Evolutionary conservation across 2,113 vertebrate genomes (phyloP).

Genomic region (Cromileptes altivelis): DNA sequence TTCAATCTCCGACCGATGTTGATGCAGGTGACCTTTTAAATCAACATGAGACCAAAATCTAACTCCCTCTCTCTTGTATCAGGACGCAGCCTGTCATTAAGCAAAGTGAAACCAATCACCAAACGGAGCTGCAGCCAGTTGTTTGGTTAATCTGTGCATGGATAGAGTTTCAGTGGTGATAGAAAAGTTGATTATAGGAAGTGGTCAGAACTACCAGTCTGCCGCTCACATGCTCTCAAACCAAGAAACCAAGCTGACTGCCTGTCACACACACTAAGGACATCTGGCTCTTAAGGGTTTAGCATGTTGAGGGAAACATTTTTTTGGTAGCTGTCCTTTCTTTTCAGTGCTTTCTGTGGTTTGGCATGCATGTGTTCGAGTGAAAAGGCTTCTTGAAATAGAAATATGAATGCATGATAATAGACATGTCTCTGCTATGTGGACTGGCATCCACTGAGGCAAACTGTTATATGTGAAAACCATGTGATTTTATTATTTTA

Average conservation of each 20-base stretch:
- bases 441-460: neutral
- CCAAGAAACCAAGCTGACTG: conserved; percentile 8
- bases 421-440: neutral
- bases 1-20: conserved; percentile 44
- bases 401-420: conserved; percentile 1
- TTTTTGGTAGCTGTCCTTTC: conserved; percentile 25
- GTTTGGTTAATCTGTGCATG: conserved; percentile 30
- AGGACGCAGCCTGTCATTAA: conserved; percentile 33
- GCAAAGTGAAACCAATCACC: conserved; percentile 29
- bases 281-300: conserved; percentile 1
- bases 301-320: neutral
- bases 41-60: conserved; percentile 36
- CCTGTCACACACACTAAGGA: conserved; percentile 18
- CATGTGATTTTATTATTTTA: neutral
- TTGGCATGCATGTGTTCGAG: conserved; percentile 1
- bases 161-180: conserved; percentile 38
- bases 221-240: neutral
- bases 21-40: conserved; percentile 70
- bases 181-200: conserved; percentile 51
- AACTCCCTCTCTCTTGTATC: conserved; percentile 7
- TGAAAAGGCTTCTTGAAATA: conserved; percentile 36
- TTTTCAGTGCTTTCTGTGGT: conserved; percentile 19
- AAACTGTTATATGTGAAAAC: conserved; percentile 8
- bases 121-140: conserved; percentile 2
- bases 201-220: conserved; percentile 26